Evolutionary conservation across 2,888 invertebrate species (phyloP).

Genomic region (Hanleya hanleyi): DNA sequence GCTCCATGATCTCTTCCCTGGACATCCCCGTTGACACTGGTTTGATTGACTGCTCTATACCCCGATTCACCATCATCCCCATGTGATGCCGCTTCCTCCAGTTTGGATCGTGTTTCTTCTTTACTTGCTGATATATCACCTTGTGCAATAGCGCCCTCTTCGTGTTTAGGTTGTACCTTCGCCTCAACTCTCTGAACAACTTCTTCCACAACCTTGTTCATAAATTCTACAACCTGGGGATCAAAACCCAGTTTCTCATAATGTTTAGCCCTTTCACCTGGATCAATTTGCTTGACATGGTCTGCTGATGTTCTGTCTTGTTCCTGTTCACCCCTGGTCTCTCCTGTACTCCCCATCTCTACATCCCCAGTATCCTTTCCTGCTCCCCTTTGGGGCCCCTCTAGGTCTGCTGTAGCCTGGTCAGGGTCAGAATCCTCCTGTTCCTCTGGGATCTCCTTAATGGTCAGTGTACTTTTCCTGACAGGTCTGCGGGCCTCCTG

Average conservation of each 20-base stretch:
- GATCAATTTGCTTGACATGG: conserved; percentile 44
- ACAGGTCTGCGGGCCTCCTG: conserved; percentile 38
- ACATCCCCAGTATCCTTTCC: background rate
- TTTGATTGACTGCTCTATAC: too few species aligned
- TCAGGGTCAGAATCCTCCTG: conserved; percentile 5
- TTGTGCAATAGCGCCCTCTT: too few species aligned
- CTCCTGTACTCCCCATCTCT: conserved; percentile 7
- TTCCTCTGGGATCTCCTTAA: conserved; percentile 57
- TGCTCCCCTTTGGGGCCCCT: conserved; percentile 5
- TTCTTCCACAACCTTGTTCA: conserved; percentile 38
- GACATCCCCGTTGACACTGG: too few species aligned
- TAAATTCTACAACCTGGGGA: conserved; percentile 32
- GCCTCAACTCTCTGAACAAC: conserved; percentile 9
- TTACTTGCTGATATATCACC: too few species aligned
- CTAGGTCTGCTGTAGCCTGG: background rate
- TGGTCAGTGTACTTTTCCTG: conserved; percentile 60
- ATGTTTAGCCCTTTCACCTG: conserved; percentile 47
- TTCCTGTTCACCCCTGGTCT: conserved; percentile 19
- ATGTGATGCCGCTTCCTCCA: too few species aligned
- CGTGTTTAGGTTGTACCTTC: too few species aligned
- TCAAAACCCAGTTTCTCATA: conserved; percentile 27
- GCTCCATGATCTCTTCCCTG: too few species aligned
- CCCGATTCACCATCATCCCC: too few species aligned
- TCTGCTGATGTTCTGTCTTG: conserved; percentile 19
- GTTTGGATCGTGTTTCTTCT: too few species aligned